Evolutionary conservation across 2,797 vertebrate genomes (phyloP).

Genomic region (Gymnothorax reevesii): DNA sequence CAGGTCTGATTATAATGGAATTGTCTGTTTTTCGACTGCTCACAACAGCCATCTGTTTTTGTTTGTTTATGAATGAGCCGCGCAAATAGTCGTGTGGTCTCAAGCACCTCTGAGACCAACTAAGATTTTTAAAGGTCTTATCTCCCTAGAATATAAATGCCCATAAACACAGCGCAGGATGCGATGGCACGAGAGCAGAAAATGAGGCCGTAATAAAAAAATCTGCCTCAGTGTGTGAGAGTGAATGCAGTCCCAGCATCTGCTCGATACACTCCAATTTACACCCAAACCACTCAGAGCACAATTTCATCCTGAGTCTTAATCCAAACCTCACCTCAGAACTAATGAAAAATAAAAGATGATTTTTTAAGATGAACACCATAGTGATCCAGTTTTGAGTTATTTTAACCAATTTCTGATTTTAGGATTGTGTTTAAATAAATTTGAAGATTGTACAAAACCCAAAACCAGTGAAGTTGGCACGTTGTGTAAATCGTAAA

Average conservation of each 20-base stretch:
- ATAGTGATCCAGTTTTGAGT: too few species aligned
- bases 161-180: neutral
- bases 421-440: too few species aligned
- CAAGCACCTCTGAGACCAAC: neutral
- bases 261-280: neutral
- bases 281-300: neutral
- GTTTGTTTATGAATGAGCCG: neutral
- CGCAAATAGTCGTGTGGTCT: neutral
- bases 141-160: neutral
- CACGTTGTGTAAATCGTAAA: too few species aligned
- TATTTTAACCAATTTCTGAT: too few species aligned
- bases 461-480: too few species aligned
- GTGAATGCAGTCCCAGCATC: neutral
- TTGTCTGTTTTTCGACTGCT: neutral
- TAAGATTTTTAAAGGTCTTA: neutral
- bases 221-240: neutral
- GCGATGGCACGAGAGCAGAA: neutral
- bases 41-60: neutral
- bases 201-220: neutral
- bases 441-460: too few species aligned
- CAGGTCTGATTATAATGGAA: neutral
- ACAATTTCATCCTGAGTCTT: neutral
- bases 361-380: neutral
- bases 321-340: neutral
- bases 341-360: neutral